phyloP scores from a whole-genome alignment of 2,113 vertebrate genomes.

The Hydropotes inermis region DNA sequence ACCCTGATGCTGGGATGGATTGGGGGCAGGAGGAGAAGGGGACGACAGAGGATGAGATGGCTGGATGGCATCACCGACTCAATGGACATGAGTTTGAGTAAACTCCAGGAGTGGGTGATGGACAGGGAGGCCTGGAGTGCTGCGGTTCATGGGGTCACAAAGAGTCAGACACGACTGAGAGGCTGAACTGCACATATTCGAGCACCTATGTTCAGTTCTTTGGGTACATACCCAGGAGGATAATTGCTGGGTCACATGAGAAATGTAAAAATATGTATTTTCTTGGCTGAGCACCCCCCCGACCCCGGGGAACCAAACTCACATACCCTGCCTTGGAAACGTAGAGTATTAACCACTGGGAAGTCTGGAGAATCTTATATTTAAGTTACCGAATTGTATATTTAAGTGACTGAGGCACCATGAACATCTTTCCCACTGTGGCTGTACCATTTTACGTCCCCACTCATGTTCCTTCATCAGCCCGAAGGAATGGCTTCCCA shows the following conservation, averaged over 20 bases:
- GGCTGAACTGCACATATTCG: not conserved
- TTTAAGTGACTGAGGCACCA: not conserved
- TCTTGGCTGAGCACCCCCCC: not conserved
- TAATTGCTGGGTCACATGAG: not conserved
- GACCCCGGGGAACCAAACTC: accelerated
- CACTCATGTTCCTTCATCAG: not conserved
- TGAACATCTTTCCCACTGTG: not conserved
- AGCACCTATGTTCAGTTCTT: not conserved
- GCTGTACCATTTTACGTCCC: too few species aligned
- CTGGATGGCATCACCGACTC: not conserved
- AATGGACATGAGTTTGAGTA: too few species aligned
- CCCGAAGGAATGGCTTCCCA: accelerated
- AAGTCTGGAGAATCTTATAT: not conserved
- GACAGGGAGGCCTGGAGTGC: accelerated
- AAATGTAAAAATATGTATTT: not conserved
- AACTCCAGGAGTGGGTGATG: too few species aligned
- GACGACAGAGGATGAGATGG: accelerated
- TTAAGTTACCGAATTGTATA: not conserved
- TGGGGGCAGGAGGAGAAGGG: not conserved
- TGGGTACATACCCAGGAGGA: not conserved
- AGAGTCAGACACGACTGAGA: accelerated
- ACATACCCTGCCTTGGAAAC: not conserved
- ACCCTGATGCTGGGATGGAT: not conserved
- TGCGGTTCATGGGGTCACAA: accelerated
- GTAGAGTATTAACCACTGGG: not conserved